Evolutionary conservation across 2,797 vertebrate species (phyloP).

Genomic region (Rousettus madagascariensis): DNA sequence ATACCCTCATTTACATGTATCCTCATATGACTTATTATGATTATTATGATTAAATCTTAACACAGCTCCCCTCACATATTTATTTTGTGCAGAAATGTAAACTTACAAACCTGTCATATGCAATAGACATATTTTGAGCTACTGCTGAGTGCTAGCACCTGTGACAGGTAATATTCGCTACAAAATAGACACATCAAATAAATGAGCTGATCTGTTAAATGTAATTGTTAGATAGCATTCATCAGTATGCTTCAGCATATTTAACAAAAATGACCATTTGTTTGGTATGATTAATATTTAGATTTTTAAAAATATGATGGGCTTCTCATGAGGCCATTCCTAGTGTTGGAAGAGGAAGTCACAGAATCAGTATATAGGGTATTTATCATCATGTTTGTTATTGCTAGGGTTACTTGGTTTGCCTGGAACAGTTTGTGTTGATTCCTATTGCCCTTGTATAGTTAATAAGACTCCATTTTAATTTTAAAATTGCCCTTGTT

Average conservation of each 20-base stretch:
- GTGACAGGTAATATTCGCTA: neutral
- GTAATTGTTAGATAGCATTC: neutral
- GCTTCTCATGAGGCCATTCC: neutral
- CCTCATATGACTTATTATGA: neutral
- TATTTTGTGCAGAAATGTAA: neutral
- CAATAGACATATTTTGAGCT: neutral
- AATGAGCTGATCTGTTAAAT: neutral
- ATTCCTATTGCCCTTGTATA: neutral
- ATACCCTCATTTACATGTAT: neutral
- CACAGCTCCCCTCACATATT: neutral
- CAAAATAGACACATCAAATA: neutral
- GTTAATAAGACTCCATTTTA: neutral
- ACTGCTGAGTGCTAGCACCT: neutral
- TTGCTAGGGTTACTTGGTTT: neutral
- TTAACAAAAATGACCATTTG: neutral
- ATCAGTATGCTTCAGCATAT: neutral
- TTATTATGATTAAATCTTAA: neutral
- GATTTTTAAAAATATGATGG: neutral
- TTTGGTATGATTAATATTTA: neutral
- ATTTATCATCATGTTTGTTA: neutral
- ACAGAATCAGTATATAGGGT: neutral
- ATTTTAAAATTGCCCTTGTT: neutral
- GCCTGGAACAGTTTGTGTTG: neutral
- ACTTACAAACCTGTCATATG: neutral
- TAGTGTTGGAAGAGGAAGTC: neutral